phyloP scores from a whole-genome alignment of 2,797 vertebrate species.

The Sciurus carolinensis region DNA sequence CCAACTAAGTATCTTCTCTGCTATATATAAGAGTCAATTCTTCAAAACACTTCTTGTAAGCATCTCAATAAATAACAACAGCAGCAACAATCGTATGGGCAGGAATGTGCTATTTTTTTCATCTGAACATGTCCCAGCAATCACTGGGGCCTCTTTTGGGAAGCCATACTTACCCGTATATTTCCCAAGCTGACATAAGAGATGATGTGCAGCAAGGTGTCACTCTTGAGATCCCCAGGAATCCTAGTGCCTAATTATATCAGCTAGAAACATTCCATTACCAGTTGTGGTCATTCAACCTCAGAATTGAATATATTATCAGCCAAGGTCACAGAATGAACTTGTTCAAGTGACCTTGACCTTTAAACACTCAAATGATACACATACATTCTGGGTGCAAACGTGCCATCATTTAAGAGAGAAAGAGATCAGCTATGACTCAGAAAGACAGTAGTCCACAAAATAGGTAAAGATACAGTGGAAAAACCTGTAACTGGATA shows the following conservation, averaged over 20 bases:
- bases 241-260: background rate
- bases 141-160: background rate
- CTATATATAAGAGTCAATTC: background rate
- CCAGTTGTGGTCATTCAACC: background rate
- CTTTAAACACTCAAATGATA: background rate
- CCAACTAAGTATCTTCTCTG: background rate
- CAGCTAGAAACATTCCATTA: background rate
- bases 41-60: background rate
- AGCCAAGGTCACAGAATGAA: background rate
- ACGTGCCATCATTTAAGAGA: background rate
- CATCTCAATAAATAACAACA: slow-evolving; percentile 13
- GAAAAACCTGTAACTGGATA: background rate
- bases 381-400: background rate
- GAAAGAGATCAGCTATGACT: background rate
- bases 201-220: background rate
- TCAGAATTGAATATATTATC: background rate
- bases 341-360: background rate
- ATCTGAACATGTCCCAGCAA: background rate
- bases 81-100: background rate
- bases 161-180: background rate
- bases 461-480: background rate
- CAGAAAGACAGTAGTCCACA: background rate
- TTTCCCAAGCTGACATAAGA: background rate
- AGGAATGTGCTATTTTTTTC: background rate
- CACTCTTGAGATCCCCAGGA: background rate